A percentile compares a stretch with the other conserved stretches of the same genome.
phyloP scores from a whole-genome alignment of 2,113 vertebrate genomes.

The Mionectes macconnelli region DNA sequence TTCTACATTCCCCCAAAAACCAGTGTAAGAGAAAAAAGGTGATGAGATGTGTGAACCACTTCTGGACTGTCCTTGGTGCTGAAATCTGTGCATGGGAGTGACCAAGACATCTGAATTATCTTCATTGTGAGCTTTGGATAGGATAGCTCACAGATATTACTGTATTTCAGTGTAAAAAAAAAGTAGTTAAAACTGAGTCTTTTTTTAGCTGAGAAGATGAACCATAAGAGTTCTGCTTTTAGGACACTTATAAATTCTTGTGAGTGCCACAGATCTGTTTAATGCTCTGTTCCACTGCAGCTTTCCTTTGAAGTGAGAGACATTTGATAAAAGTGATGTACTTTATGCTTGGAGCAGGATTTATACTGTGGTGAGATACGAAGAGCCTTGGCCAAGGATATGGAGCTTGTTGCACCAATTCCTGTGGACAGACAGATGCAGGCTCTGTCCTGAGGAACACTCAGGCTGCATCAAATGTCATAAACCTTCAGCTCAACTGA shows the following conservation, averaged over 20 bases:
- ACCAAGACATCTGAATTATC: not conserved
- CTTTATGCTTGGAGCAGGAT: not conserved
- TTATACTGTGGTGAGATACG: not conserved
- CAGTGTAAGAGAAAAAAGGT: not conserved
- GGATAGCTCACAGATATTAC: not conserved
- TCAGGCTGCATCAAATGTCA: not conserved
- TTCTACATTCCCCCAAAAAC: not conserved
- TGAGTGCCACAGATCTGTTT: not conserved
- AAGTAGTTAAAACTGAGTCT: not conserved
- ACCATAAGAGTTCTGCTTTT: not conserved
- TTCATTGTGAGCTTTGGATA: not conserved
- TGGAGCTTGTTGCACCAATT: not conserved
- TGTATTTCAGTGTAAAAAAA: not conserved
- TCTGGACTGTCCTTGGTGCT: accelerated
- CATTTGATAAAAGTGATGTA: not conserved
- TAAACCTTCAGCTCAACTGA: not conserved
- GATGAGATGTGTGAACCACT: not conserved
- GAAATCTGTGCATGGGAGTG: accelerated
- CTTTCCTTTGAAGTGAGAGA: slow-evolving; percentile 37
- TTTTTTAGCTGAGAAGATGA: slow-evolving; percentile 7
- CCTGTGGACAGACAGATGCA: not conserved
- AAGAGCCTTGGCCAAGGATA: not conserved
- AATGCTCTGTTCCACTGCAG: not conserved
- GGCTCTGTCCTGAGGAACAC: not conserved
- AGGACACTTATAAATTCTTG: slow-evolving; percentile 30